Base-by-base conservation (phyloP, 2,797 vertebrate species). In the Perodicticus potto region DNA sequence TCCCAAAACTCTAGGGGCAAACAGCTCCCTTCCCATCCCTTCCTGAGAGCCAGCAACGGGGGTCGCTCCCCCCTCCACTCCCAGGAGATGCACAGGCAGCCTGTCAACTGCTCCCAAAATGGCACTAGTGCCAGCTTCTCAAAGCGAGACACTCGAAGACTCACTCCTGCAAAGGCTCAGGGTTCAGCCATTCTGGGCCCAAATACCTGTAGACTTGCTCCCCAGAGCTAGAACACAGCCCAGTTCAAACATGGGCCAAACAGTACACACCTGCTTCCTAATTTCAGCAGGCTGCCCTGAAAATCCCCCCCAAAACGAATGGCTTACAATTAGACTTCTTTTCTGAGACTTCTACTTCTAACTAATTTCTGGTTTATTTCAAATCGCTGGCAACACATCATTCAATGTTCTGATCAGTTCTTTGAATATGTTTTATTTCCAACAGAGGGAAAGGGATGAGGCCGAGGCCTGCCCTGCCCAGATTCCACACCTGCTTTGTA, bases 11-110 rank as follows among this genome's bases (percentile, higher is more conserved):
- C 7, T 11, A 37, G 22, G 37, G 29, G 32, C n/a, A 76, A 90
- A 53, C 45, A 81, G 8, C 43, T 34, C 8, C 8, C 55, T 55
- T n/a, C 20, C 2, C 27, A 19, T 4, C 1, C 49, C 55, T n/a
- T 69, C 29, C 1, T 7, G 12, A 95, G 14, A 37, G 20, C 49
- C 63, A 32, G 20, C 19, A 37, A 55, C 6, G 0, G 25, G 3
- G 27, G 27, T 55, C 22, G 29, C 32, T 4, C 0, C n/a, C 27
- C 5, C 16, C 16, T 16, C 49, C 49, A 53, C 45, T 49, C 10
- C 29, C 23, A 0, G 37, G 34, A 84, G 86, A 32, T 1, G 0
- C 25, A n/a, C 32, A 59, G 37, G 53, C 16, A 1, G 0, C 20
- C 77, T 25, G 65, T 23, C 34, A 16, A 55, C 4, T 9, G 6